phyloP scores from a whole-genome alignment of 2,797 vertebrate genomes.

The Crax fasciolata region DNA sequence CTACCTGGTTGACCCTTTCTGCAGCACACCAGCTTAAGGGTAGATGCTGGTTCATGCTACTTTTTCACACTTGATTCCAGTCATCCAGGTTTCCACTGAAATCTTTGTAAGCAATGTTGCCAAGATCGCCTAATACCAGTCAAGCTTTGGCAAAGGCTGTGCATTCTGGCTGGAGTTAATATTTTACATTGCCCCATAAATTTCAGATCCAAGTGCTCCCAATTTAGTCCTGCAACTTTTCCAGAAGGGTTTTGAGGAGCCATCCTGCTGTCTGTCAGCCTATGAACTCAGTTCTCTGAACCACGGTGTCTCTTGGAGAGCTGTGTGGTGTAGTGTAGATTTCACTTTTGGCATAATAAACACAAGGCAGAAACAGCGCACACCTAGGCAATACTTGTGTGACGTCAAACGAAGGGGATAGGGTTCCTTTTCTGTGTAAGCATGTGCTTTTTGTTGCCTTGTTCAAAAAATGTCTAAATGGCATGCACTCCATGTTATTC shows the following conservation, averaged over 20 bases:
- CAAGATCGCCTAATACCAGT: not conserved
- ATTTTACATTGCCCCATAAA: conserved; percentile 19
- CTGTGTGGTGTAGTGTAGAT: not conserved
- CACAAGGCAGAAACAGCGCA: not conserved
- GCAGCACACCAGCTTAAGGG: not conserved
- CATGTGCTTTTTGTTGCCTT: not conserved
- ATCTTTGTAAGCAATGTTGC: not conserved
- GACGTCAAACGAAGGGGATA: not conserved
- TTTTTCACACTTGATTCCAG: not conserved
- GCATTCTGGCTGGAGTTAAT: not conserved
- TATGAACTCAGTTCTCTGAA: not conserved
- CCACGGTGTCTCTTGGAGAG: not conserved
- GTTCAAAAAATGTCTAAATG: not conserved
- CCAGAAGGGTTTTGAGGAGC: not conserved
- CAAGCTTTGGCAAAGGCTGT: conserved; percentile 9
- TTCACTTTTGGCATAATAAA: not conserved
- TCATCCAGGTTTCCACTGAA: not conserved
- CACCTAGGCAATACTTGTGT: not conserved
- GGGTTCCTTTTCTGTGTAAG: not conserved
- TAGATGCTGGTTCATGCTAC: not conserved
- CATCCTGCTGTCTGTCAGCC: not conserved
- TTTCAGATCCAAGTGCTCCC: not conserved
- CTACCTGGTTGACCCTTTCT: not conserved
- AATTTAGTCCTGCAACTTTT: not conserved
- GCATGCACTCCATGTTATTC: not conserved